Evolutionary conservation across 2,113 vertebrate species (phyloP).

Genomic region (Tetrax tetrax): DNA sequence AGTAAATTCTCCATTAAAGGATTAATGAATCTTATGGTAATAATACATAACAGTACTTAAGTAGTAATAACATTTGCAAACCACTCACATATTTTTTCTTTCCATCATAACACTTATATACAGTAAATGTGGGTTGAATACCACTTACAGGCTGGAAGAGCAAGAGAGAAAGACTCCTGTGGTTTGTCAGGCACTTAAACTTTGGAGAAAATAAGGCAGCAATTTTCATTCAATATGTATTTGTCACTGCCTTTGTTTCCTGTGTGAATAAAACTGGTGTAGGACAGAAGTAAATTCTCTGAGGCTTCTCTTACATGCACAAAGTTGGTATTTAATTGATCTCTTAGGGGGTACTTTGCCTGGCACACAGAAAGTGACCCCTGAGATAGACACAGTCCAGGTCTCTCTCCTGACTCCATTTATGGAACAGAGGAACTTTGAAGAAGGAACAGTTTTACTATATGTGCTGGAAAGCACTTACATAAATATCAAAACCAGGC

Average conservation of each 20-base stretch:
- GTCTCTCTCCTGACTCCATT: background rate
- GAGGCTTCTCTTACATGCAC: background rate
- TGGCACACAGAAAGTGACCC: background rate
- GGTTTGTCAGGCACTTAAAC: background rate
- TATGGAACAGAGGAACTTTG: background rate
- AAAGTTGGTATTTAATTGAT: background rate
- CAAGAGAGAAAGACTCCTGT: background rate
- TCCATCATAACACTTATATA: background rate
- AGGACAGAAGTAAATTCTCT: background rate
- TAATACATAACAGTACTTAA: background rate
- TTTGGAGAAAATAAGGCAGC: background rate
- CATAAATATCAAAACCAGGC: background rate
- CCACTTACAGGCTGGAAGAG: background rate
- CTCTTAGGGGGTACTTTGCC: background rate
- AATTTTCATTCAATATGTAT: background rate
- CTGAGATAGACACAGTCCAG: background rate
- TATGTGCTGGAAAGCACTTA: background rate
- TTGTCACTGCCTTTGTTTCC: background rate
- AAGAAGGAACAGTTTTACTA: background rate
- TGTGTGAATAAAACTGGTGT: background rate
- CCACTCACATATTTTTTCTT: background rate
- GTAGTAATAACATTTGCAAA: background rate
- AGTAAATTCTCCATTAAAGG: background rate
- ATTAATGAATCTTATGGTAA: constrained; percentile 11
- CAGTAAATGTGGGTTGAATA: background rate